These are phyloP conservation scores for Cheilosia impressa DNA, from an alignment of 2,888 invertebrate genomes.

Conservation along the genomic window DNA sequence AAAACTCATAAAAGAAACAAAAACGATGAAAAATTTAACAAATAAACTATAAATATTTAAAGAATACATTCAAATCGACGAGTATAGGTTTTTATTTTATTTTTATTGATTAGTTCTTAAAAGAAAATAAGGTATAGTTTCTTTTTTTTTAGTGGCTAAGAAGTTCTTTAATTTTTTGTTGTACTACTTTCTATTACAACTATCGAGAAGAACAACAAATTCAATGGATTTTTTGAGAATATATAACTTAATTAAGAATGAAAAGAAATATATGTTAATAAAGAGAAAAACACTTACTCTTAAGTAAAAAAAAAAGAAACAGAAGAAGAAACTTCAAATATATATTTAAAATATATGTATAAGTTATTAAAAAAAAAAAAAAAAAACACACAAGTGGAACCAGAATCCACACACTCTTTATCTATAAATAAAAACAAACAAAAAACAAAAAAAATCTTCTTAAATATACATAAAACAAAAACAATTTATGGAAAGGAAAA, in stretches of 20 bases:
- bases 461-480: slow-evolving; percentile 54
- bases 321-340: slow-evolving; percentile 57
- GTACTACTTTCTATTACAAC: slow-evolving; percentile 55
- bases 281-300: slow-evolving; percentile 64
- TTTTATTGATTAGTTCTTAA: slow-evolving; percentile 39
- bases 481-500: slow-evolving; percentile 72
- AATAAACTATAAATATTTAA: slow-evolving; percentile 59
- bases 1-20: slow-evolving; percentile 31
- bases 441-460: slow-evolving; percentile 60
- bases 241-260: slow-evolving; percentile 59
- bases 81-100: slow-evolving; percentile 60
- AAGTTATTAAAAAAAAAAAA: slow-evolving; percentile 48
- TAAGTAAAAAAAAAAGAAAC: slow-evolving; percentile 56
- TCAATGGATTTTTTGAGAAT: slow-evolving; percentile 43
- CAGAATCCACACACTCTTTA: slow-evolving; percentile 56
- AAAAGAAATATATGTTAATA: slow-evolving; percentile 65
- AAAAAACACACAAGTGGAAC: slow-evolving; percentile 17
- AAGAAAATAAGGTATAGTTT: slow-evolving; percentile 20
- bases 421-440: slow-evolving; percentile 58
- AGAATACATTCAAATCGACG: slow-evolving; percentile 48
- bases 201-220: slow-evolving; percentile 21
- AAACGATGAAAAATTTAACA: slow-evolving; percentile 52
- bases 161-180: slow-evolving; percentile 66
- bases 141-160: slow-evolving; percentile 76
- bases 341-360: slow-evolving; percentile 71